Evolutionary conservation across 2,888 invertebrate species (phyloP), one percentile per base, ranked within the genome.

Genomic region (Lochmaea capreae): DNA sequence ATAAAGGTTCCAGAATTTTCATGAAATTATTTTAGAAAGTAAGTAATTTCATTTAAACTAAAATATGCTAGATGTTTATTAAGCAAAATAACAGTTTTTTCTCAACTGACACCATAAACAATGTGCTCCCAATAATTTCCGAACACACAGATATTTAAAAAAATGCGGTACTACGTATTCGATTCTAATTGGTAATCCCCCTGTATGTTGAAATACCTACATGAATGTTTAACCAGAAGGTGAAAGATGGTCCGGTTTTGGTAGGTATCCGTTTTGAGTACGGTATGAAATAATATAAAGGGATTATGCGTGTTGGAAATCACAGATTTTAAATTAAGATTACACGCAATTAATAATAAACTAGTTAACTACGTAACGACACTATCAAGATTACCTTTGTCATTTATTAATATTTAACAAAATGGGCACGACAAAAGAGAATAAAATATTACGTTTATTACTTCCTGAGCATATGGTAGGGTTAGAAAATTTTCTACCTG

Each of bases 321-420:
- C 84, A 84, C 84, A 86, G 86, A 86, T 86, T 84, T 83, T 81
- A 84, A 85, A 86, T 86, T 86, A 85, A 86, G 85, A 85, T 86
- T 85, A 83, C 80, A 79, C 76, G 81, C 84, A 85, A 86, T 86
- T 86, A 86, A 86, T 86, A 85, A 84, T 83, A 82, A 81, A 83
- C 84, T 85, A 81, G 84, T 86, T 86, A 85, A 85, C 84, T 84
- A 84, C 82, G 81, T 84, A 86, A 85, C 84, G 85, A 85, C 85
- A 86, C 82, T 85, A 86, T 85, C 85, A 84, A 85, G 86, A 86
- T 86, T 83, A 82, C 82, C 82, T 83, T 83, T 86, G 85, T 86
- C 86, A 85, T 85, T 86, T 86, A 86, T 86, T 86, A 86, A 86
- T 86, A 85, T 85, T 85, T 86, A 84, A 84, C 81, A 82, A 84